Evolutionary conservation across 2,888 invertebrate genomes (phyloP).

Genomic region (Brachyptera putata): DNA sequence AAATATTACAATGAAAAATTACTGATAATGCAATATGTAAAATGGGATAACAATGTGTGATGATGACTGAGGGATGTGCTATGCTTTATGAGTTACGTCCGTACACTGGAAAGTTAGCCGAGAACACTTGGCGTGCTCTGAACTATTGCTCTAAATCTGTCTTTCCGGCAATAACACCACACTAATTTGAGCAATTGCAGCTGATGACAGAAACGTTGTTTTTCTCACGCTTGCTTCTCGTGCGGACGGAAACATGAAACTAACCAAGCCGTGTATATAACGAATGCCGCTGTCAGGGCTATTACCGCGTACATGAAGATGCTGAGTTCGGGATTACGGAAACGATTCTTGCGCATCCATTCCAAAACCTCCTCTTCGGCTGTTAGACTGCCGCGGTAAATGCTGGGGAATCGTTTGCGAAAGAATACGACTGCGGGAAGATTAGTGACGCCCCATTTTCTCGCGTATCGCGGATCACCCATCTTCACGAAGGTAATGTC

Average conservation of each 20-base stretch:
- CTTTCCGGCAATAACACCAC: no score
- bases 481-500: conserved; percentile 94
- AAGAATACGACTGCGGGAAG: conserved; percentile 89
- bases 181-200: no score
- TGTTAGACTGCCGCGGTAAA: conserved; percentile 82
- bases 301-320: conserved; percentile 91
- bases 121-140: not conserved
- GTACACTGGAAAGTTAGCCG: not conserved
- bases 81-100: not conserved
- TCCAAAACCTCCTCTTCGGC: conserved; percentile 83
- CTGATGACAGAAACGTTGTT: no score
- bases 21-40: not conserved
- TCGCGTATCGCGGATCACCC: conserved; percentile 84
- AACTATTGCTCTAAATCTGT: conserved; percentile 3
- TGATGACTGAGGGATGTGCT: not conserved
- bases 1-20: no score
- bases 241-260: conserved; percentile 83
- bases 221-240: conserved; percentile 42
- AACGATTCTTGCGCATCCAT: conserved; percentile 89
- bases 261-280: conserved; percentile 86
- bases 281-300: conserved; percentile 78
- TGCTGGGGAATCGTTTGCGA: conserved; percentile 85
- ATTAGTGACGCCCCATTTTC: conserved; percentile 91
- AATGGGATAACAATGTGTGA: not conserved
- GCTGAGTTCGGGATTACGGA: conserved; percentile 87